A percentile compares a stretch with the other conserved stretches of the same genome.
These are phyloP conservation scores for Emesis furor DNA, from an alignment of 2,888 invertebrate genomes.

Conservation along the genomic window DNA sequence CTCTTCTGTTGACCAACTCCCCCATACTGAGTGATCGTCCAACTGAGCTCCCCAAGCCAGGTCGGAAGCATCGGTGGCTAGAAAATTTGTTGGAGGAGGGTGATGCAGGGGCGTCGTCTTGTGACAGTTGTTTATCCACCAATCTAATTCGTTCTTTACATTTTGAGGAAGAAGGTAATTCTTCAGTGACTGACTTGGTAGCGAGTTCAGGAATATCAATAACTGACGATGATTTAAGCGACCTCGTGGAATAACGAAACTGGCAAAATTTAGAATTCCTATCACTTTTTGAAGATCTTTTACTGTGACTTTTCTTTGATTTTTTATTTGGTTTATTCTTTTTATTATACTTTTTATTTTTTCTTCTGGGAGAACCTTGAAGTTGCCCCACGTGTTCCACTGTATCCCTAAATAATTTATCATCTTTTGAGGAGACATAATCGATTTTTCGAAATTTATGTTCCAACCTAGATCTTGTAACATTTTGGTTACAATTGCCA, in stretches of 20 bases:
- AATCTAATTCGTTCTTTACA: constrained; percentile 42
- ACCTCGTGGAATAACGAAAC: constrained; percentile 68
- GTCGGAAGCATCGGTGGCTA: constrained; percentile 71
- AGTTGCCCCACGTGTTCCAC: no score
- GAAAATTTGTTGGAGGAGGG: constrained; percentile 57
- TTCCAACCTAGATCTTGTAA: no score
- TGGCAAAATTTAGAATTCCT: constrained; percentile 71
- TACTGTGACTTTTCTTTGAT: constrained; percentile 23
- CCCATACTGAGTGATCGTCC: constrained; percentile 56
- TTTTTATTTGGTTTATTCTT: constrained; percentile 36
- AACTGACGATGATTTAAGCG: constrained; percentile 65
- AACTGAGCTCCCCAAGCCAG: constrained; percentile 72
- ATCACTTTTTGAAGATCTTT: constrained; percentile 67
- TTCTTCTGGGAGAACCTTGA: neutral
- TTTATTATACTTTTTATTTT: constrained; percentile 32
- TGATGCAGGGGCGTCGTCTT: constrained; percentile 43
- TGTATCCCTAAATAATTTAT: constrained; percentile 16
- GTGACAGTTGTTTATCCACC: constrained; percentile 65
- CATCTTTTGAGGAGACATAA: no score
- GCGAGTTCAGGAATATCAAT: constrained; percentile 47
- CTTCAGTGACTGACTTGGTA: constrained; percentile 25
- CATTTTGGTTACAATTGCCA: neutral
- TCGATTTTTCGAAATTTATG: no score
- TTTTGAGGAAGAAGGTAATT: constrained; percentile 28
- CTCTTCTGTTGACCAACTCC: constrained; percentile 18